These are phyloP conservation scores for Onchidella celtica DNA, from an alignment of 2,888 invertebrate genomes.

Conservation along the genomic window DNA sequence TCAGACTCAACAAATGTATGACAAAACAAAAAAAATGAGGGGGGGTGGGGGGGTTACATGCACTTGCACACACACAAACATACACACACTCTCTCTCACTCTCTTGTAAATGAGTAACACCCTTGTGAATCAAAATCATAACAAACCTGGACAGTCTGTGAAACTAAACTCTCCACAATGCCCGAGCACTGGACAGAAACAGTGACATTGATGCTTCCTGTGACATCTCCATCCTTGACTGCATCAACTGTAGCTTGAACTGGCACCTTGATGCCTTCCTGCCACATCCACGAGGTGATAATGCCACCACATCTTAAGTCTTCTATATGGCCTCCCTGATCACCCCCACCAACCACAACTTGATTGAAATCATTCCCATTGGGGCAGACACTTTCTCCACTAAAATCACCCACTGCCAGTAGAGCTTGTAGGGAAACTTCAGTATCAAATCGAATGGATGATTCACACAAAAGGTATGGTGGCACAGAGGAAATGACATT, in stretches of 20 bases:
- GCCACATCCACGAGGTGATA: constrained; percentile 45
- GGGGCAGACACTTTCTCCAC: constrained; percentile 52
- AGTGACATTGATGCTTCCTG: constrained; percentile 48
- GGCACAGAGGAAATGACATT: constrained; percentile 51
- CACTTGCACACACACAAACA: too few species aligned
- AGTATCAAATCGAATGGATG: not conserved
- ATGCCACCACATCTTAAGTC: not conserved
- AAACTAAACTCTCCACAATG: not conserved
- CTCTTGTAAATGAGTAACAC: too few species aligned
- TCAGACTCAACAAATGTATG: too few species aligned
- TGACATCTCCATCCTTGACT: constrained; percentile 52
- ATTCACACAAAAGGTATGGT: constrained; percentile 53
- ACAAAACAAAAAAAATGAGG: too few species aligned
- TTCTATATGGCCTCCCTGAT: not conserved
- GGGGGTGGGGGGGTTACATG: too few species aligned
- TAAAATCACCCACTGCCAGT: constrained; percentile 35
- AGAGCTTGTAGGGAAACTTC: constrained; percentile 22
- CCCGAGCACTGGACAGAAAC: constrained; percentile 42
- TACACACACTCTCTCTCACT: too few species aligned
- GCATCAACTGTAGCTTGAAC: constrained; percentile 58
- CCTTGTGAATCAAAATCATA: too few species aligned
- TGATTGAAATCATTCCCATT: constrained; percentile 57
- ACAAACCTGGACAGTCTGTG: constrained; percentile 30
- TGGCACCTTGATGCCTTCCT: constrained; percentile 38
- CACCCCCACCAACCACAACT: constrained; percentile 34